Percentiles rank a stretch among this genome's conserved stretches.
phyloP scores from a whole-genome alignment of 1,140 invertebrate species.

The Sinonovacula constricta region DNA sequence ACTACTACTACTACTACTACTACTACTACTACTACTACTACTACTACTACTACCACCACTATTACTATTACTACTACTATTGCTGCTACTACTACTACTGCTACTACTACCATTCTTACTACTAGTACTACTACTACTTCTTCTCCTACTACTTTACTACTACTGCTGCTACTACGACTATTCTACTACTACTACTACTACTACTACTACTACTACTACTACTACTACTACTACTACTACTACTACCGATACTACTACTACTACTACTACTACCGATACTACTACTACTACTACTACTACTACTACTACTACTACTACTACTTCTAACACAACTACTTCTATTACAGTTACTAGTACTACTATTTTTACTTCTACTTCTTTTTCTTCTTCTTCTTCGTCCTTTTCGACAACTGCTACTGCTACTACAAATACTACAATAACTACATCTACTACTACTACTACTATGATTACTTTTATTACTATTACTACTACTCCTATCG shows the following conservation, averaged over 20 bases:
- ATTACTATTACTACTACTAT: conserved; percentile 48
- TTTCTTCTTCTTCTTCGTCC: too few species aligned
- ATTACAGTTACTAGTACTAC: background rate
- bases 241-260: conserved; percentile 43
- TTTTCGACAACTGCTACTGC: too few species aligned
- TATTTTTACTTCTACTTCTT: too few species aligned
- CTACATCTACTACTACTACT: too few species aligned
- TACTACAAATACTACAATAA: too few species aligned
- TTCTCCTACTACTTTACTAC: conserved; percentile 34
- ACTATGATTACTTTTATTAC: too few species aligned
- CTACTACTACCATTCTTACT: too few species aligned
- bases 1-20: conserved; percentile 45
- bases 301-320: conserved; percentile 5
- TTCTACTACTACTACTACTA: too few species aligned
- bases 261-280: conserved; percentile 22
- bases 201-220: conserved; percentile 45
- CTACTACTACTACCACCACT: conserved; percentile 45
- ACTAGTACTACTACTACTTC: conserved; percentile 39
- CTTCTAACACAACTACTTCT: too few species aligned
- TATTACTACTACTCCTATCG: conserved; percentile 41
- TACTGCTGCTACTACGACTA: conserved; percentile 40
- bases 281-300: conserved; percentile 15
- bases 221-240: conserved; percentile 29
- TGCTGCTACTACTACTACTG: conserved; percentile 44
- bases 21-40: conserved; percentile 46